phyloP scores from a whole-genome alignment of 2,888 invertebrate genomes.

The Microctonus hyperodae region DNA sequence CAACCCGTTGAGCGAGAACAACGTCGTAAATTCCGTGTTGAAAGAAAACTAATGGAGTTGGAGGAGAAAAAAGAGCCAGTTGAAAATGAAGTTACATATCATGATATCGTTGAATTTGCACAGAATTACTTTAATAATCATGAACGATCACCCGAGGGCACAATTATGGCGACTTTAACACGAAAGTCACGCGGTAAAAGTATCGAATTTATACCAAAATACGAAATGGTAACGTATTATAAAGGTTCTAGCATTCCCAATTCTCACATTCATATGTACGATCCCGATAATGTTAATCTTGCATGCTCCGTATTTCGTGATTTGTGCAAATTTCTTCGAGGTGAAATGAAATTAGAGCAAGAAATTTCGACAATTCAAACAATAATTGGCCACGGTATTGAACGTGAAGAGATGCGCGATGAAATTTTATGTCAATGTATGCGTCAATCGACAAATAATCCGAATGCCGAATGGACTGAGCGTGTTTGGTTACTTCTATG shows the following conservation, averaged over 20 bases:
- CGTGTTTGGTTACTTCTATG: conserved; percentile 89
- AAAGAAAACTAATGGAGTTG: conserved; percentile 84
- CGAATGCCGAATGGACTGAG: conserved; percentile 82
- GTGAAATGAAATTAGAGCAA: conserved; percentile 84
- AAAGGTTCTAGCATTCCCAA: conserved; percentile 89
- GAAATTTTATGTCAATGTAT: conserved; percentile 91
- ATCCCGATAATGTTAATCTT: conserved; percentile 90
- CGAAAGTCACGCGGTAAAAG: conserved; percentile 76
- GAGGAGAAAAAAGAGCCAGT: conserved; percentile 68
- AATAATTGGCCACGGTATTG: conserved; percentile 85
- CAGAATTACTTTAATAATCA: conserved; percentile 92
- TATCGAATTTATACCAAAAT: conserved; percentile 83
- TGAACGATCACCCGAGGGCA: conserved; percentile 84
- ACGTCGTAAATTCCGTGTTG: conserved; percentile 83
- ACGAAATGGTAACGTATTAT: conserved; percentile 91
- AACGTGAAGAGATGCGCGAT: conserved; percentile 89
- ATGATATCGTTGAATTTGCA: conserved; percentile 92
- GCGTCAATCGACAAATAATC: conserved; percentile 88
- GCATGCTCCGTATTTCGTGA: conserved; percentile 92
- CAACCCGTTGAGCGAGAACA: conserved; percentile 75
- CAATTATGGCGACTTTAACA: conserved; percentile 85
- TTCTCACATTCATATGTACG: conserved; percentile 93
- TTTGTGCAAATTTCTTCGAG: conserved; percentile 86
- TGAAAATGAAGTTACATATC: conserved; percentile 67
- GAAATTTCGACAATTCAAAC: conserved; percentile 85